Percentiles rank a stretch among this genome's conserved stretches.
Conservation (phyloP, 2,888 invertebrate genomes). For the Ennomos erosarius region DNA sequence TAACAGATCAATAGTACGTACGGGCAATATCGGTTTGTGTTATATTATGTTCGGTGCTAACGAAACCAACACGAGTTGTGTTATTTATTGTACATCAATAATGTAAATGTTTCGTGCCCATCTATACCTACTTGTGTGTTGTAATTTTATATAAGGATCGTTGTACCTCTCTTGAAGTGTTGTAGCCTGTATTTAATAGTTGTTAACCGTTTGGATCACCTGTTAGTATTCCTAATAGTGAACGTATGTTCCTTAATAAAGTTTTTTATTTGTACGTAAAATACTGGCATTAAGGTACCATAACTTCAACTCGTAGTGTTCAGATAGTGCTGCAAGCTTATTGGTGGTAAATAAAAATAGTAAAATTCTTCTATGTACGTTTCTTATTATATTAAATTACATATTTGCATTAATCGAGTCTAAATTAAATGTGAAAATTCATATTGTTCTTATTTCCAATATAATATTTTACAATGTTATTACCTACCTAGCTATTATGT, state of each 20-base stretch:
- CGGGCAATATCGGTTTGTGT: neutral
- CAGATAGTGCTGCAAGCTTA: conserved; percentile 41
- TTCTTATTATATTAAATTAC: conserved; percentile 21
- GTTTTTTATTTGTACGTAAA: conserved; percentile 79
- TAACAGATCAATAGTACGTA: conserved; percentile 7
- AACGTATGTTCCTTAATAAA: conserved; percentile 76
- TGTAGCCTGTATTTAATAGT: conserved; percentile 28
- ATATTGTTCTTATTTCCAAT: conserved; percentile 64
- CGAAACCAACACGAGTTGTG: conserved; percentile 8
- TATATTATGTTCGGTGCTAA: conserved; percentile 22
- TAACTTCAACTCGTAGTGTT: conserved; percentile 52
- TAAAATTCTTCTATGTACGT: conserved; percentile 37
- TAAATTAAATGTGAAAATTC: conserved; percentile 47
- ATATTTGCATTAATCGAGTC: conserved; percentile 40
- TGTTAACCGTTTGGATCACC: conserved; percentile 41
- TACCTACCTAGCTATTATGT: conserved; percentile 61
- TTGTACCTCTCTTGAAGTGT: conserved; percentile 44
- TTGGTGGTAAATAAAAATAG: conserved; percentile 33
- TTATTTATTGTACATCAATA: neutral
- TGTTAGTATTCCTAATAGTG: conserved; percentile 48
- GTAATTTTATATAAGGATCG: conserved; percentile 1
- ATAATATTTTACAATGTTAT: conserved; percentile 57
- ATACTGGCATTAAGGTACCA: conserved; percentile 74
- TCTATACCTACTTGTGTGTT: neutral
- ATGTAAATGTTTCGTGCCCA: neutral